A percentile compares a stretch with the other conserved stretches of the same genome.
phyloP scores from a whole-genome alignment of 2,797 vertebrate species.

The Danio jaintianensis region DNA sequence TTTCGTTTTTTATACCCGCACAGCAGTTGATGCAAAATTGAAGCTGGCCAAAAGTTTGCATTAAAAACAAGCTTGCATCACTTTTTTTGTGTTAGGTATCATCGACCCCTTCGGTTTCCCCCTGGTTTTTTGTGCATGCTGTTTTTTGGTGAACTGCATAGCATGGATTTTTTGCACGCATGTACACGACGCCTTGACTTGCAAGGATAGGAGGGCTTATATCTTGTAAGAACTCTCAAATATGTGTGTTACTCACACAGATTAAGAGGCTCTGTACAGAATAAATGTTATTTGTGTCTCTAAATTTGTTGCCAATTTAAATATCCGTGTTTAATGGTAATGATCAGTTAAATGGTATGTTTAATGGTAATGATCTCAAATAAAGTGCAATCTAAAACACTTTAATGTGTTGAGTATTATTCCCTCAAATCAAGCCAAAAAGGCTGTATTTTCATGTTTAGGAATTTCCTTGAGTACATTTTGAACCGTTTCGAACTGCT shows the following conservation, averaged over 20 bases:
- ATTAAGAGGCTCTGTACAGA: slow-evolving; percentile 24
- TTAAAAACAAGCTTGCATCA: slow-evolving; percentile 60
- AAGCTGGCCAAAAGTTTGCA: slow-evolving; percentile 41
- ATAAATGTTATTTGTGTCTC: not conserved
- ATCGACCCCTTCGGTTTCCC: slow-evolving; percentile 64
- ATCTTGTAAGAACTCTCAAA: slow-evolving; percentile 30
- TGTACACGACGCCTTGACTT: slow-evolving; percentile 31
- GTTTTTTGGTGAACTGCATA: slow-evolving; percentile 53
- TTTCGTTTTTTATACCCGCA: slow-evolving; percentile 56
- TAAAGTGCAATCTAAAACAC: slow-evolving; percentile 39
- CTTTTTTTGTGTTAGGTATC: slow-evolving; percentile 61
- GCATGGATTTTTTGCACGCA: slow-evolving; percentile 59
- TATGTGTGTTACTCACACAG: not conserved
- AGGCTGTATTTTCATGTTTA: not conserved
- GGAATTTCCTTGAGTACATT: not conserved
- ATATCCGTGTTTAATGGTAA: slow-evolving; percentile 37
- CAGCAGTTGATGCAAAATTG: slow-evolving; percentile 63
- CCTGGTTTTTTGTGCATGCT: slow-evolving; percentile 63
- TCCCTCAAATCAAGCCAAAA: slow-evolving; percentile 22
- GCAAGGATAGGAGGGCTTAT: slow-evolving; percentile 15
- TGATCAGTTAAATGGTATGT: not conserved
- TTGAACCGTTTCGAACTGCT: not conserved
- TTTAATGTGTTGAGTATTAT: slow-evolving; percentile 44
- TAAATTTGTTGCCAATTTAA: slow-evolving; percentile 25
- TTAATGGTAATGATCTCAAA: slow-evolving; percentile 33